Evolutionary conservation across 2,888 invertebrate genomes (phyloP).

Genomic region (Margaritifera margaritifera): DNA sequence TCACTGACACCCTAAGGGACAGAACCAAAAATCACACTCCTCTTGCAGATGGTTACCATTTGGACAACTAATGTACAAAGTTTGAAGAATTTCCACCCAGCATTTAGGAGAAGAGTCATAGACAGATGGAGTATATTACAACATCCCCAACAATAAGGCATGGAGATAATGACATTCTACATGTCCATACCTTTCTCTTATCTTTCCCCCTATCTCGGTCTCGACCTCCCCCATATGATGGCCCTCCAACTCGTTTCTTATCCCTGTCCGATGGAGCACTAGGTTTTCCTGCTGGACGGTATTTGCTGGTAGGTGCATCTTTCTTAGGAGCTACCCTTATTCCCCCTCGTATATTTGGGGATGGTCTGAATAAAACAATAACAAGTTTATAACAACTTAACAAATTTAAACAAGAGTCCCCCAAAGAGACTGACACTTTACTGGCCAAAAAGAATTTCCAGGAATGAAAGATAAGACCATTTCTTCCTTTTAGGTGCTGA

Average conservation of each 20-base stretch:
- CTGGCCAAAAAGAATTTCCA: not conserved
- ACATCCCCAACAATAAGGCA: too few species aligned
- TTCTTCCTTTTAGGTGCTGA: too few species aligned
- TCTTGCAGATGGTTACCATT: too few species aligned
- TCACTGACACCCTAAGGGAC: too few species aligned
- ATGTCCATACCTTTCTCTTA: constrained; percentile 28
- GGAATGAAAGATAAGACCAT: not conserved
- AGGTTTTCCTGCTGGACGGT: constrained; percentile 29
- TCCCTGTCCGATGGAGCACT: constrained; percentile 27
- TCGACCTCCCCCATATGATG: constrained; percentile 24
- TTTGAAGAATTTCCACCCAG: too few species aligned
- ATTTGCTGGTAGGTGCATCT: constrained; percentile 39
- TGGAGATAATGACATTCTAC: not conserved
- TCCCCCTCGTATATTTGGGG: constrained; percentile 62
- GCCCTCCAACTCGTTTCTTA: constrained; percentile 26
- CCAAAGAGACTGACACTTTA: not conserved
- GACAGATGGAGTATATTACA: too few species aligned
- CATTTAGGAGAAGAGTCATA: too few species aligned
- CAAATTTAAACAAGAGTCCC: not conserved
- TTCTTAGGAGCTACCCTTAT: constrained; percentile 44
- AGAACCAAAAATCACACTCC: too few species aligned
- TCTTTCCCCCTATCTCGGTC: constrained; percentile 24
- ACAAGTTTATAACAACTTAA: not conserved
- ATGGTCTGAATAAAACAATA: constrained; percentile 50
- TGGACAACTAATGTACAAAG: too few species aligned